Evolutionary conservation across 2,888 invertebrate genomes (phyloP), one percentile per base, ranked within the genome.

Genomic region (Ephialtes manifestator): DNA sequence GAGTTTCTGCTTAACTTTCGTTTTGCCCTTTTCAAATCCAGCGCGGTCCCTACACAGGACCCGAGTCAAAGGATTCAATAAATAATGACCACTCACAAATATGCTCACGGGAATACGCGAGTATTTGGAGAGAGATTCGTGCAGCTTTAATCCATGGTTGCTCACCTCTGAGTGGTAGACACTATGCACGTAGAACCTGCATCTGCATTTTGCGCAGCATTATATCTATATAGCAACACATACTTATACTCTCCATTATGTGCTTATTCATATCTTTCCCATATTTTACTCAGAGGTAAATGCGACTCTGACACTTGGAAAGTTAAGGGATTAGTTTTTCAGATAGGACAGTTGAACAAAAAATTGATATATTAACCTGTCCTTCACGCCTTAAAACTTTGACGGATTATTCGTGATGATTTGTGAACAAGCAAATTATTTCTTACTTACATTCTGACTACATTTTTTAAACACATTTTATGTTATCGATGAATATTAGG

Each of bases 31-130:
- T 60, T n/a, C 31, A 46, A 75, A 43, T 74, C 43, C 76, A 18
- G 55, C 43, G 48, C 75, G 3, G 28, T 13, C 43, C 24, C 71
- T n/a, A 5, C 31, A 15, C n/a, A 18, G 60, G 58, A 76, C 82
- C 60, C 77, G 85, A 87, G 87, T 85, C 81, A 78, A 84, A 86
- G 81, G 86, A 81, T 72, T 81, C 83, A 81, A 86, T 88, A 86
- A 87, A 87, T 88, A 87, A 88, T 87, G 83, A 85, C 82, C 71
- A n/a, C 67, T 83, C 75, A 75, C 84, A 86, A 85, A 86, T 86
- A 87, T 70, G 67, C 68, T 63, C 20, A 55, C 65, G 65, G 79
- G 79, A 60, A 82, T 67, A 35, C 65, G 65, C 82, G 48, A 60
- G 48, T 10, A 31, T 74, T 63, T 4, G 18, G 39, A 39, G 20